phyloP scores from a whole-genome alignment of 2,888 invertebrate genomes.

The Morpho achilles region DNA sequence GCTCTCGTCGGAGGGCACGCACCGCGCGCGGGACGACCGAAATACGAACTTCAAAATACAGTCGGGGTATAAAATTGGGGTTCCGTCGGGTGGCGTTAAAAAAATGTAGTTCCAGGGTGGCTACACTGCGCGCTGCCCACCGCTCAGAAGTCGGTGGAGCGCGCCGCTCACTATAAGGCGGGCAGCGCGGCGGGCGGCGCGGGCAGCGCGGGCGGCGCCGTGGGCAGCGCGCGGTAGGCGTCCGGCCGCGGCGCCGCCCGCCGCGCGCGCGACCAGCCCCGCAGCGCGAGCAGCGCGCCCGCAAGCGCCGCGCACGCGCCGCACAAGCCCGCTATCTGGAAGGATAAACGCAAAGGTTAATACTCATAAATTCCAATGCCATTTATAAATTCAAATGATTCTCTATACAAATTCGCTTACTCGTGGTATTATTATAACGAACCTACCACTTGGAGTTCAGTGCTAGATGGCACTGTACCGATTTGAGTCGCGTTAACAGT shows the following conservation, averaged over 20 bases:
- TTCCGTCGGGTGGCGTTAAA: constrained; percentile 11
- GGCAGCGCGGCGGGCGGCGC: constrained; percentile 37
- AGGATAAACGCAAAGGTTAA: constrained; percentile 15
- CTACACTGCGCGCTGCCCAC: neutral
- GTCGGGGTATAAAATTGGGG: constrained; percentile 15
- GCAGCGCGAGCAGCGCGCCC: constrained; percentile 34
- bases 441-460: no score
- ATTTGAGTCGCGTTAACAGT: no score
- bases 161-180: constrained; percentile 59
- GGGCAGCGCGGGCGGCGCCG: constrained; percentile 33
- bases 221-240: constrained; percentile 15
- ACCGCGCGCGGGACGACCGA: neutral
- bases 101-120: constrained; percentile 4
- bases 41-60: neutral
- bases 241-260: constrained; percentile 43
- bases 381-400: no score
- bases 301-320: constrained; percentile 37
- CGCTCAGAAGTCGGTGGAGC: constrained; percentile 39
- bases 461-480: no score
- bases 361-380: neutral
- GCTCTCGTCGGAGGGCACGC: no score
- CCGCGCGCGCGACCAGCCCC: constrained; percentile 38
- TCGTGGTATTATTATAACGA: no score
- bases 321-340: constrained; percentile 25
- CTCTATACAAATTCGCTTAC: no score